These are phyloP conservation scores for Adrianichthys oophorus DNA, from an alignment of 2,797 vertebrate species.

Conservation along the genomic window DNA sequence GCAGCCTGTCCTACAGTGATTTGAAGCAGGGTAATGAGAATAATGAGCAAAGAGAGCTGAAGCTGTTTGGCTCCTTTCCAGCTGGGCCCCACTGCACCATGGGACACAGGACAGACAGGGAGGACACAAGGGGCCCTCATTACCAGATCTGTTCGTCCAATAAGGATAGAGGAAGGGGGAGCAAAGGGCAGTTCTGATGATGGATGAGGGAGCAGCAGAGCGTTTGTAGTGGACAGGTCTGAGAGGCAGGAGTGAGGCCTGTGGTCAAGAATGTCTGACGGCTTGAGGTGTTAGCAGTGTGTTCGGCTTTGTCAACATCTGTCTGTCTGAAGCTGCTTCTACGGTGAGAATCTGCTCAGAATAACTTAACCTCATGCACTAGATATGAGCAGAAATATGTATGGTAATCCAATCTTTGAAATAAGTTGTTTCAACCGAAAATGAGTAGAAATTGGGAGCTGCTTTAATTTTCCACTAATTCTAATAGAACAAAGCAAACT, in stretches of 20 bases:
- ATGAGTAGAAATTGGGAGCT: no score
- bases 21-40: slow-evolving; percentile 81
- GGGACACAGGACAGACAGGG: slow-evolving; percentile 76
- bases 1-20: slow-evolving; percentile 78
- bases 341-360: slow-evolving; percentile 20
- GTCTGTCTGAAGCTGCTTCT: slow-evolving; percentile 29
- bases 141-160: slow-evolving; percentile 65
- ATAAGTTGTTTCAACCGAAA: slow-evolving; percentile 16
- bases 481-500: not conserved
- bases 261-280: slow-evolving; percentile 40
- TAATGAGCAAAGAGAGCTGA: slow-evolving; percentile 75
- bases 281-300: slow-evolving; percentile 54
- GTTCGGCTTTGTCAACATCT: slow-evolving; percentile 46
- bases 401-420: slow-evolving; percentile 12
- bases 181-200: slow-evolving; percentile 61
- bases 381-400: slow-evolving; percentile 11
- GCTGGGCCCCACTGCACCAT: slow-evolving; percentile 74
- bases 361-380: not conserved
- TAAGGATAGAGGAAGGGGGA: slow-evolving; percentile 52
- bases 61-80: slow-evolving; percentile 74
- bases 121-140: slow-evolving; percentile 78
- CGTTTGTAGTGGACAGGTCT: slow-evolving; percentile 51
- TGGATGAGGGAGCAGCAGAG: slow-evolving; percentile 69
- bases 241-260: slow-evolving; percentile 53
- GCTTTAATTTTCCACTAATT: no score